Conservation (phyloP, 2,888 invertebrate genomes). For the Xanthostigma xanthostigma region DNA sequence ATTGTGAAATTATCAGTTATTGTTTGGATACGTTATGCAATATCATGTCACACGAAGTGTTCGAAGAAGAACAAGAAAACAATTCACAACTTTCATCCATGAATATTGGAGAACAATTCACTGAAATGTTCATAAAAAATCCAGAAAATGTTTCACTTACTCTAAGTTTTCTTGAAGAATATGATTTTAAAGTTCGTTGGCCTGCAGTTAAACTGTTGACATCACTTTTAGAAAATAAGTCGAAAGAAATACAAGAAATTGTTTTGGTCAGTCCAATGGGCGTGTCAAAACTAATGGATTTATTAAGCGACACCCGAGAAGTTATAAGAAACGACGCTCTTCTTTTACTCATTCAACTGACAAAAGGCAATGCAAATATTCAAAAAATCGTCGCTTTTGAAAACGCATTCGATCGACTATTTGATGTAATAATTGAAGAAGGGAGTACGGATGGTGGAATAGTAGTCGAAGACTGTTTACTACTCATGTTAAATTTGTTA, state of each 20-base stretch:
- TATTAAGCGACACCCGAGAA: slow-evolving; percentile 85
- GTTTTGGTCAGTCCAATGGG: slow-evolving; percentile 89
- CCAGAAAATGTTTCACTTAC: slow-evolving; percentile 69
- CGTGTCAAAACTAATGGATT: slow-evolving; percentile 93
- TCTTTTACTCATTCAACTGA: slow-evolving; percentile 78
- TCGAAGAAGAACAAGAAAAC: slow-evolving; percentile 62
- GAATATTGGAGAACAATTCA: slow-evolving; percentile 84
- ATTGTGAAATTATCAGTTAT: slow-evolving; percentile 84
- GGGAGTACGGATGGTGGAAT: slow-evolving; percentile 92
- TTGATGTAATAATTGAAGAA: slow-evolving; percentile 84
- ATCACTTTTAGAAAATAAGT: slow-evolving; percentile 71
- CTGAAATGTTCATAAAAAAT: slow-evolving; percentile 92
- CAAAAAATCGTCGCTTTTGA: slow-evolving; percentile 99
- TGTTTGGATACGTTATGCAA: slow-evolving; percentile 86
- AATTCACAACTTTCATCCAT: slow-evolving; percentile 34
- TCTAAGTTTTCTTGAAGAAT: slow-evolving; percentile 79
- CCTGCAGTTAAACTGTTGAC: slow-evolving; percentile 81
- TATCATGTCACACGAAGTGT: slow-evolving; percentile 65
- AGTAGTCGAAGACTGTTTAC: slow-evolving; percentile 93
- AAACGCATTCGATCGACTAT: slow-evolving; percentile 90
- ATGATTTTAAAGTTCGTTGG: slow-evolving; percentile 85
- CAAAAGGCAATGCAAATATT: slow-evolving; percentile 89
- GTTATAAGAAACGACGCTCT: slow-evolving; percentile 91
- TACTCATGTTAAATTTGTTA: slow-evolving; percentile 82
- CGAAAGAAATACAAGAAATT: slow-evolving; percentile 76